phyloP scores from a whole-genome alignment of 2,113 vertebrate species.

The Pseudorasbora parva region DNA sequence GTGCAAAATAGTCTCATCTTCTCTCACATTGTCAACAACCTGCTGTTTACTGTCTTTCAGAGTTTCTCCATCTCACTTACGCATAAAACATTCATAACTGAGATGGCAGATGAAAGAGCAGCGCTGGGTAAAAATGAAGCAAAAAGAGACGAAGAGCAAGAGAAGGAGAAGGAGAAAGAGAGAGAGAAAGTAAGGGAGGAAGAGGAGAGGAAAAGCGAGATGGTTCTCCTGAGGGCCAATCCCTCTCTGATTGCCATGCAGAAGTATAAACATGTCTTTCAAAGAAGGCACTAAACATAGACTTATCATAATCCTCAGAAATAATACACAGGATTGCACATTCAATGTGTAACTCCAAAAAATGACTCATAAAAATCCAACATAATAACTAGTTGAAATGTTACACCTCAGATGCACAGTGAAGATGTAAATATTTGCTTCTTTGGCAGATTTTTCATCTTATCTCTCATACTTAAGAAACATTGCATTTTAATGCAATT shows the following conservation, averaged over 20 bases:
- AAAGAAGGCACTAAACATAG: constrained; percentile 37
- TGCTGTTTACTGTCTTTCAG: constrained; percentile 35
- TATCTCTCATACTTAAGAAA: background rate
- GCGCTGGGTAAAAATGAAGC: constrained; percentile 20
- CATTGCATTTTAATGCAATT: constrained; percentile 4
- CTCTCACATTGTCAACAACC: constrained; percentile 36
- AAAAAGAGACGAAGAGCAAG: constrained; percentile 4
- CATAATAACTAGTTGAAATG: constrained; percentile 8
- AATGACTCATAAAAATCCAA: constrained; percentile 12
- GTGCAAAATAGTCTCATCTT: constrained; percentile 30
- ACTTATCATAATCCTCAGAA: constrained; percentile 30
- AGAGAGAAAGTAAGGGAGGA: background rate
- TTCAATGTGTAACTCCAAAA: constrained; percentile 4
- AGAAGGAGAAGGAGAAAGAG: background rate
- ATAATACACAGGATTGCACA: constrained; percentile 29
- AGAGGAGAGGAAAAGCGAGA: background rate
- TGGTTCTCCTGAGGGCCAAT: constrained; percentile 9
- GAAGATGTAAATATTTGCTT: constrained; percentile 31
- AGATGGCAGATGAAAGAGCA: constrained; percentile 26
- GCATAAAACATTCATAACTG: constrained; percentile 51
- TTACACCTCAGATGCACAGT: background rate
- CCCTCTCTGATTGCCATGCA: constrained; percentile 16
- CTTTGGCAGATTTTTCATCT: constrained; percentile 11
- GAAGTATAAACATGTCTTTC: constrained; percentile 7
- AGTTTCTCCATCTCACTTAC: constrained; percentile 43